Evolutionary conservation across 2,888 invertebrate genomes (phyloP).

Genomic region (Apamea sordens): DNA sequence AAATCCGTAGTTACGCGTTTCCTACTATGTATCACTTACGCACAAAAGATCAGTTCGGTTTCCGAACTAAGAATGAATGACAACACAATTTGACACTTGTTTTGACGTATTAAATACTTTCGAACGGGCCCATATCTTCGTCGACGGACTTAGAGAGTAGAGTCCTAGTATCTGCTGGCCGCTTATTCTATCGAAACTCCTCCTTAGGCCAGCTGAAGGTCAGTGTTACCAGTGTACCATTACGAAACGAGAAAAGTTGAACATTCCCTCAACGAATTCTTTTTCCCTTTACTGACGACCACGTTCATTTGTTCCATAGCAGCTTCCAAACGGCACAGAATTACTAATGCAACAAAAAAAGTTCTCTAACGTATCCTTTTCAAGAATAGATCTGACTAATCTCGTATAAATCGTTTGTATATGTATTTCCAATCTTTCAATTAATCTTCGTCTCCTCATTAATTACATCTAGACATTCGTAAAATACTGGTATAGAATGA

Average conservation of each 20-base stretch:
- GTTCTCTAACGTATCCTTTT: background rate
- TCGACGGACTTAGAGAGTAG: background rate
- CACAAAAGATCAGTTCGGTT: too few relatives aligned
- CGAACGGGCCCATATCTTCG: background rate
- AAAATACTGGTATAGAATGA: slow-evolving; percentile 23
- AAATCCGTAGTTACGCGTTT: too few relatives aligned
- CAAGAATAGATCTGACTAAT: slow-evolving; percentile 12
- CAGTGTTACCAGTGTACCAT: background rate
- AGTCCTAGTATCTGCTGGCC: background rate
- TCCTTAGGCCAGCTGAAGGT: background rate
- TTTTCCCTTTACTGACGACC: background rate
- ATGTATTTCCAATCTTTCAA: slow-evolving; percentile 18
- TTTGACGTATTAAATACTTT: background rate
- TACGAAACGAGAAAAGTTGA: background rate
- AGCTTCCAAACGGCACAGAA: background rate
- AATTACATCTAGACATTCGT: slow-evolving; percentile 21
- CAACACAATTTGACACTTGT: background rate
- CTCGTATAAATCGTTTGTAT: slow-evolving; percentile 16
- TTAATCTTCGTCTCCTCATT: slow-evolving; percentile 24
- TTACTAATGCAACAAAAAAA: background rate
- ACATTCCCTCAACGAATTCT: background rate
- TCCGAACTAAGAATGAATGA: background rate
- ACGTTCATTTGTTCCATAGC: background rate
- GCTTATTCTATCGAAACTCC: too few relatives aligned
- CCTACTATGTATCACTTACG: too few relatives aligned